A percentile compares a stretch with the other conserved stretches of the same genome.
phyloP scores from a whole-genome alignment of 1,140 invertebrate species.

The Tetramorium simillimum region DNA sequence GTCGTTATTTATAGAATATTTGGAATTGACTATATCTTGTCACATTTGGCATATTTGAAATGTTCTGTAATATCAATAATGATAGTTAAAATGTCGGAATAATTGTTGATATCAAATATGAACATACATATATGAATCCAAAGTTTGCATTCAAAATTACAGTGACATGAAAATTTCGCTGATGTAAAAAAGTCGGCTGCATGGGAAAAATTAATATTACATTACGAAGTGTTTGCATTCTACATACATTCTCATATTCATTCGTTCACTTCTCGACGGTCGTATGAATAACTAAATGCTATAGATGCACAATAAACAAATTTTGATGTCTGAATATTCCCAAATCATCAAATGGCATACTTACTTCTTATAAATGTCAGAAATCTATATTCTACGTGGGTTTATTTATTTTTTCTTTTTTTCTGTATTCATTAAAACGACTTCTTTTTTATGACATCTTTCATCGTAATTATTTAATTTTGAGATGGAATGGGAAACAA shows the following conservation, averaged over 20 bases:
- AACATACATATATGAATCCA: not conserved
- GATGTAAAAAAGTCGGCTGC: not conserved
- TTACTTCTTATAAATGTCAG: not conserved
- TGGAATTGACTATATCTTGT: not conserved
- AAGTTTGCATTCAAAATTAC: not conserved
- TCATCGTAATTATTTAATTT: not conserved
- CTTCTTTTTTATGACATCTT: not conserved
- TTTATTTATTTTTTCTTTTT: not conserved
- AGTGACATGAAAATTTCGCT: not conserved
- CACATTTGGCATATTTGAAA: not conserved
- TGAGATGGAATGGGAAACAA: not conserved
- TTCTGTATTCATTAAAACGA: not conserved
- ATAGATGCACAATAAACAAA: not conserved
- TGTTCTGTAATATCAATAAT: not conserved
- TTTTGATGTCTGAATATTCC: not conserved
- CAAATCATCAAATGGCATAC: not conserved
- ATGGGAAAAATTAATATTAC: not conserved
- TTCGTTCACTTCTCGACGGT: not conserved
- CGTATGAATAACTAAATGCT: not conserved
- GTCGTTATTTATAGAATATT: not conserved
- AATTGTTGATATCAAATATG: constrained; percentile 7
- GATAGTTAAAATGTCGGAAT: not conserved
- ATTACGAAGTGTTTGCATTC: not conserved
- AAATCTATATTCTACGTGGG: not conserved
- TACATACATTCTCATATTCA: not conserved